Percentiles rank a stretch among this genome's conserved stretches.
phyloP scores from a whole-genome alignment of 35 echinoderm and acorn worm species.

The Lytechinus pictus region DNA sequence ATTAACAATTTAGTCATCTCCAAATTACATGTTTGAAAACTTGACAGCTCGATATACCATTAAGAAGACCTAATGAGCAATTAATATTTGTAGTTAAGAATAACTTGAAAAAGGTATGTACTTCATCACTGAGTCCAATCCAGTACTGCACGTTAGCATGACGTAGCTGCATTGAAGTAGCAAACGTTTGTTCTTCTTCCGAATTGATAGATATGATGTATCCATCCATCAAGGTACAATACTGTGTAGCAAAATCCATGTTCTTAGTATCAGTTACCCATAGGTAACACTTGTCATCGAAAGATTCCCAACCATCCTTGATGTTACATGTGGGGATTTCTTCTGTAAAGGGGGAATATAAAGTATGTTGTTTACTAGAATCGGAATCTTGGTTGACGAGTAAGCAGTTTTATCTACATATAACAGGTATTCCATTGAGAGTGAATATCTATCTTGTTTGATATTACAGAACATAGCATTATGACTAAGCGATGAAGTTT shows the following conservation, averaged over 20 bases:
- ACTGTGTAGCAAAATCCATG: constrained; percentile 37
- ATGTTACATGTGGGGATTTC: constrained; percentile 24
- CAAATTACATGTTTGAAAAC: too few relatives aligned
- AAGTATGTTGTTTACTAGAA: too few relatives aligned
- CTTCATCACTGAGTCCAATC: constrained; percentile 52
- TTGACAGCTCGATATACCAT: too few relatives aligned
- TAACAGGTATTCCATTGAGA: too few relatives aligned
- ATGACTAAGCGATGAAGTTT: too few relatives aligned
- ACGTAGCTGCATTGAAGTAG: background rate
- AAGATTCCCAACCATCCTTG: constrained; percentile 32
- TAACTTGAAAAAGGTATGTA: background rate
- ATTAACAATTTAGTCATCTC: too few relatives aligned
- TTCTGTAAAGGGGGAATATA: background rate
- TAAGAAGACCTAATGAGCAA: too few relatives aligned
- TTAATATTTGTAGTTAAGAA: too few relatives aligned
- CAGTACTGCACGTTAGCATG: constrained; percentile 23
- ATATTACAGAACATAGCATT: too few relatives aligned
- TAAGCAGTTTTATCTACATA: too few relatives aligned
- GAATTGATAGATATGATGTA: constrained; percentile 43
- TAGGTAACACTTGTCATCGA: constrained; percentile 50
- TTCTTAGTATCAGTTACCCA: constrained; percentile 47
- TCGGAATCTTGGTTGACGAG: too few relatives aligned
- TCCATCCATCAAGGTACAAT: constrained; percentile 48
- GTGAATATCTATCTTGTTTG: too few relatives aligned
- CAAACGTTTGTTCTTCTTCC: constrained; percentile 40